phyloP scores from a whole-genome alignment of 2,888 invertebrate species.

The Pollenia griseotomentosa region DNA sequence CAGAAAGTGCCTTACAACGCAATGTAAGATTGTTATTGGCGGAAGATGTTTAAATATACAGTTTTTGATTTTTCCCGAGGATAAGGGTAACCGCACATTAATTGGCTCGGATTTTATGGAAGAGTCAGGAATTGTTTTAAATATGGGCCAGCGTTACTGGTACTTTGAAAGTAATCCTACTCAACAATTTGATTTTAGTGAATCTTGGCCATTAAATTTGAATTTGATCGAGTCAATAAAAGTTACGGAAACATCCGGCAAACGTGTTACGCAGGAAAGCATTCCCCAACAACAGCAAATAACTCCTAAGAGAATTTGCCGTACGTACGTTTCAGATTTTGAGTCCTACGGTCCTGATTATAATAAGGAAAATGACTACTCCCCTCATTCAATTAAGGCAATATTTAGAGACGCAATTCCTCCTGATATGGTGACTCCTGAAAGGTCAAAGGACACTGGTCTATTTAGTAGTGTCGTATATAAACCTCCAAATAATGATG shows the following conservation, averaged over 20 bases:
- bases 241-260: too few species aligned
- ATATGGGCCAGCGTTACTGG: conserved; percentile 71
- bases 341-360: conserved; percentile 50
- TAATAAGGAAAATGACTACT: too few species aligned
- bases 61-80: conserved; percentile 69
- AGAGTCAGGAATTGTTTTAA: conserved; percentile 64
- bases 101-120: conserved; percentile 68
- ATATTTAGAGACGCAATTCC: too few species aligned
- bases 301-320: conserved; percentile 2
- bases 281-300: too few species aligned
- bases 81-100: conserved; percentile 57
- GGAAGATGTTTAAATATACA: conserved; percentile 62
- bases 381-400: too few species aligned
- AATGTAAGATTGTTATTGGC: conserved; percentile 67
- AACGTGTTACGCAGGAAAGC: too few species aligned
- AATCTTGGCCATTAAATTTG: conserved; percentile 45
- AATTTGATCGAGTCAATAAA: too few species aligned
- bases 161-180: conserved; percentile 55
- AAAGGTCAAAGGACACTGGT: background rate
- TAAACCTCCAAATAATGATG: background rate
- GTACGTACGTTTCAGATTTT: conserved; percentile 44
- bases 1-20: conserved; percentile 50
- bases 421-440: too few species aligned
- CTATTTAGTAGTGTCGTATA: conserved; percentile 9
- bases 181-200: conserved; percentile 57